A percentile compares a stretch with the other conserved stretches of the same genome.
Conservation (phyloP, 1,140 invertebrate species). For the Pogonomyrmex californicus region DNA sequence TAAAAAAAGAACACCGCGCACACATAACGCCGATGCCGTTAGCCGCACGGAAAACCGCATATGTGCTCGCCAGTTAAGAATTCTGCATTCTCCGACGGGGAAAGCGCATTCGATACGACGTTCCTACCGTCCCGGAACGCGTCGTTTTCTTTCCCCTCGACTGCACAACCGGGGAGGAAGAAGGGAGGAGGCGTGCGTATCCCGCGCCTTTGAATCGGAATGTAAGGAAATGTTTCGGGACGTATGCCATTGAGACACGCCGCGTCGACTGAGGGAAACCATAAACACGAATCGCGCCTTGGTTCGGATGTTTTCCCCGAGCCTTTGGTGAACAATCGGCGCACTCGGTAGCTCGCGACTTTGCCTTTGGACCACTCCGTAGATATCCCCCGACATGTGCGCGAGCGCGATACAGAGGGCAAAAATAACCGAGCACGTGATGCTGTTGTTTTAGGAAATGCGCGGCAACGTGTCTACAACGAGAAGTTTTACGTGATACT, state of each 20-base stretch:
- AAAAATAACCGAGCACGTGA: conserved; percentile 51
- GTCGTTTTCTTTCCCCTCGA: conserved; percentile 65
- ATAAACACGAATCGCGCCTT: conserved; percentile 59
- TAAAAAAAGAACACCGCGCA: conserved; percentile 6
- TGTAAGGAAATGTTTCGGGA: conserved; percentile 59
- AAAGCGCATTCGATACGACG: conserved; percentile 59
- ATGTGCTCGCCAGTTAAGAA: conserved; percentile 54
- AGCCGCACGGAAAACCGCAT: conserved; percentile 16
- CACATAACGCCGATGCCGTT: background rate
- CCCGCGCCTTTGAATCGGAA: conserved; percentile 66
- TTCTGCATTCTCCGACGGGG: conserved; percentile 47
- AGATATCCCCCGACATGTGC: background rate
- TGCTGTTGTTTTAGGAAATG: conserved; percentile 39
- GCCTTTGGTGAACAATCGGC: conserved; percentile 20
- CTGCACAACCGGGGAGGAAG: background rate
- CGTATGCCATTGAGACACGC: conserved; percentile 34
- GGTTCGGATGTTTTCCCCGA: background rate
- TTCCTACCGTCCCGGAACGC: conserved; percentile 48
- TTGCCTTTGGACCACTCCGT: background rate
- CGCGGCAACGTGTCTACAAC: conserved; percentile 10
- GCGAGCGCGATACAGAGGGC: background rate
- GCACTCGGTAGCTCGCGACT: conserved; percentile 16
- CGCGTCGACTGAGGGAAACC: conserved; percentile 44
- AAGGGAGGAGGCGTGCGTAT: background rate
- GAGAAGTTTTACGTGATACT: conserved; percentile 33